A percentile compares a stretch with the other conserved stretches of the same genome.
These are phyloP conservation scores for Belgica antarctica DNA, from an alignment of 2,888 invertebrate genomes.

Conservation along the genomic window DNA sequence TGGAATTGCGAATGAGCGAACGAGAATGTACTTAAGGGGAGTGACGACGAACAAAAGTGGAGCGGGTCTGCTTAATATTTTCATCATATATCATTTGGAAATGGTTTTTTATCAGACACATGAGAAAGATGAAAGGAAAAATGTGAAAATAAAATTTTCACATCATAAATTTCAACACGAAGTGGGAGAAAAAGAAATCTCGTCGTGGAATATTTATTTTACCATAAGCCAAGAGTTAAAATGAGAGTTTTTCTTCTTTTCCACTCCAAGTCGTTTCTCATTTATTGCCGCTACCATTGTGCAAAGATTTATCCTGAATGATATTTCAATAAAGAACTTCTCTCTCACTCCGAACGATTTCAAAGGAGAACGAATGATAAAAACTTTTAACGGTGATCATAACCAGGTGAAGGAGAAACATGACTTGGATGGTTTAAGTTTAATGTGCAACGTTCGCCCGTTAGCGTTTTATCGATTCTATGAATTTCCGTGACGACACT, in stretches of 20 bases:
- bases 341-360: not conserved
- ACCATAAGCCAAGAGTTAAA: conserved; percentile 37
- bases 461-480: no score
- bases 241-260: not conserved
- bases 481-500: no score
- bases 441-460: no score
- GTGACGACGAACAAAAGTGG: not conserved
- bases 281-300: conserved; percentile 34
- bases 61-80: conserved; percentile 37
- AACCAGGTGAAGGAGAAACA: not conserved
- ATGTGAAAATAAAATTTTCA: conserved; percentile 30
- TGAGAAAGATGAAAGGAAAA: not conserved
- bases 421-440: no score
- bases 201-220: conserved; percentile 29
- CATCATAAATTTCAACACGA: conserved; percentile 29
- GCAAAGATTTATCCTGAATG: conserved; percentile 13
- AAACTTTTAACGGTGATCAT: no score
- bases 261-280: conserved; percentile 9
- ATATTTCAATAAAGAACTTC: conserved; percentile 21
- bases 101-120: conserved; percentile 32
- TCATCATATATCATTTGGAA: conserved; percentile 38
- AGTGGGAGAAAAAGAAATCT: conserved; percentile 3
- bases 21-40: not conserved
- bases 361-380: not conserved
- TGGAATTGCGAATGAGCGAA: conserved; percentile 9